Conservation (phyloP, 2,888 invertebrate species). For the Dynastes grantii region DNA sequence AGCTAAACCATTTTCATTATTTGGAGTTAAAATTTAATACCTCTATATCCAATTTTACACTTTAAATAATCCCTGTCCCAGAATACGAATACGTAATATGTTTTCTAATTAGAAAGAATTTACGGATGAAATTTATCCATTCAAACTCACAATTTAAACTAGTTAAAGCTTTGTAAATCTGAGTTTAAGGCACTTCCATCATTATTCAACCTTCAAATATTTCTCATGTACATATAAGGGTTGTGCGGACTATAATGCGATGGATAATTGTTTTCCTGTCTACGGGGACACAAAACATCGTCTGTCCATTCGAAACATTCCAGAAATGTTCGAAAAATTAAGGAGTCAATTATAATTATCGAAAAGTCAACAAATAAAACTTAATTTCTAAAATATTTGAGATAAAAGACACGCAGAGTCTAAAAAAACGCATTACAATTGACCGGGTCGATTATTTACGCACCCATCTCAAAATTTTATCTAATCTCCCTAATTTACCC, state of each 20-base stretch:
- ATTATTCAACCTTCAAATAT: neutral
- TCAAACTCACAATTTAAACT: neutral
- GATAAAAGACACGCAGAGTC: slow-evolving; percentile 32
- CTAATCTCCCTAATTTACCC: slow-evolving; percentile 52
- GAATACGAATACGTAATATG: no score
- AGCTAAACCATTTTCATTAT: no score
- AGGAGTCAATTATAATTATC: slow-evolving; percentile 49
- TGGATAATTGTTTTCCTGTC: slow-evolving; percentile 27
- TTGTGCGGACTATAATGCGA: neutral
- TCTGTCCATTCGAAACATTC: slow-evolving; percentile 28
- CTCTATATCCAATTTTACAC: no score
- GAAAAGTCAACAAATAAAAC: slow-evolving; percentile 49
- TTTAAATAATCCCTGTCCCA: no score
- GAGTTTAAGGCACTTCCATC: neutral
- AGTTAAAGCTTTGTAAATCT: neutral
- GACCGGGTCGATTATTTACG: slow-evolving; percentile 24
- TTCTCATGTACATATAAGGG: neutral
- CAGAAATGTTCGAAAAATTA: slow-evolving; percentile 35
- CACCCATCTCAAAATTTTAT: slow-evolving; percentile 29
- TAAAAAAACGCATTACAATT: slow-evolving; percentile 20
- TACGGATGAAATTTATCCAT: no score
- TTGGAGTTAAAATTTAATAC: no score
- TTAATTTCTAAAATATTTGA: slow-evolving; percentile 49
- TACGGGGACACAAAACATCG: slow-evolving; percentile 3
- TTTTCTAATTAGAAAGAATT: no score